Base-by-base conservation (phyloP, 2,888 invertebrate genomes). In the Athalia cordata region DNA sequence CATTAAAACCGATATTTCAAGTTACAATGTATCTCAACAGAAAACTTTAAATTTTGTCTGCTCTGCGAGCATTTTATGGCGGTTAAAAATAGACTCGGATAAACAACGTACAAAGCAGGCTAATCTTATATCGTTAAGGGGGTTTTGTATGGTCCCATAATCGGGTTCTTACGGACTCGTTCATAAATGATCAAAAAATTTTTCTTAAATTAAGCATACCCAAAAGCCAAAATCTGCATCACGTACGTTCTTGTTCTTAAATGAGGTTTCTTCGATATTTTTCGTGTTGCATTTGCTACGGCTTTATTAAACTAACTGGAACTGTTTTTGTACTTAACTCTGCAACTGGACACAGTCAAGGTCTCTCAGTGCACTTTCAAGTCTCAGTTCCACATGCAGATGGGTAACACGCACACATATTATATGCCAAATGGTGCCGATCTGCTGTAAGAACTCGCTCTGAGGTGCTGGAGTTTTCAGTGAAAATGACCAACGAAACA, bases 291-390 rank as follows among this genome's bases (percentile, higher is more conserved):
- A 3, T 64, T 6, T 64, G 47, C 9, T 11, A 50, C 15, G 50
- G 50, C 50, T 67, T 50, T 8, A 68, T 68, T 68, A 9, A 11
- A 55, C 55, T 55, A 55, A 8, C 8, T 55, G 29, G 29, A 2
- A 29, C 29, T 29, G 29, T 29, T 29, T 29, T 29, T 29, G 29
- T 29, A 29, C 29, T 29, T 29, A 29, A 13, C 11, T 47, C 47
- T 59, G 72, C 72, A 72, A 47, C 72, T 72, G 72, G 72, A 72
- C 59, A 57, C 72, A 72, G 72, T 57, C 57, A 59, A 59, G 57
- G 45, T 72, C 72, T 72, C 59, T 59, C 72, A 72, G 72, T 72
- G 59, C 72, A 59, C 13, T 72, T 72, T 72, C 13, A 72, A 59
- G 47, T 57, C 13, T 47, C 13, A 72, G 45, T 59, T 13, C 15